Evolutionary conservation across 2,888 invertebrate genomes (phyloP).

Genomic region (Plebejus argus): DNA sequence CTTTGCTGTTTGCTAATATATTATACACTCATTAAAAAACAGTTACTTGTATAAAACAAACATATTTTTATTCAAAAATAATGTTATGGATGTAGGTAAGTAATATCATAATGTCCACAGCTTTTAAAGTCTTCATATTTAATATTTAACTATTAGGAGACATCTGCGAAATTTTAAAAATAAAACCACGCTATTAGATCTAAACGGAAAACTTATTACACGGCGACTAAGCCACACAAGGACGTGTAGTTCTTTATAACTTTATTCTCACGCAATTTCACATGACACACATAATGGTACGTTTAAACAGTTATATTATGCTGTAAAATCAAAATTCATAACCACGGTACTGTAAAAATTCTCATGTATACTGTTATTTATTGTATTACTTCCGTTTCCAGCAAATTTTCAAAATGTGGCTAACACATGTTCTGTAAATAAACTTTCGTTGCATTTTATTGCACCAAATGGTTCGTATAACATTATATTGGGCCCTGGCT

Average conservation of each 20-base stretch:
- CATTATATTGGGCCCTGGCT: too few species aligned
- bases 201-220: conserved; percentile 17
- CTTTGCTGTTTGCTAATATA: too few species aligned
- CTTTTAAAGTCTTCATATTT: not conserved
- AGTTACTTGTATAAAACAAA: too few species aligned
- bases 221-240: not conserved
- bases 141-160: not conserved
- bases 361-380: not conserved
- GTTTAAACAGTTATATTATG: not conserved
- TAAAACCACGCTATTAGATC: not conserved
- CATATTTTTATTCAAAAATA: too few species aligned
- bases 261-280: not conserved
- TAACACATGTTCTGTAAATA: not conserved
- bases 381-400: not conserved
- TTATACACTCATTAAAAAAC: too few species aligned
- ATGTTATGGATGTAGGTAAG: too few species aligned
- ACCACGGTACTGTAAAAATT: not conserved
- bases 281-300: not conserved
- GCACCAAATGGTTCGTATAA: too few species aligned
- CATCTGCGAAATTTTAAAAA: conserved; percentile 5
- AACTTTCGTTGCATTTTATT: not conserved
- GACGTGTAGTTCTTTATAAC: conserved; percentile 3
- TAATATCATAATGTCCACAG: too few species aligned
- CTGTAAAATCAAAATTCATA: not conserved
- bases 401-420: not conserved